phyloP scores from a whole-genome alignment of 2,113 vertebrate genomes.

The Hippocampus guttulatus region DNA sequence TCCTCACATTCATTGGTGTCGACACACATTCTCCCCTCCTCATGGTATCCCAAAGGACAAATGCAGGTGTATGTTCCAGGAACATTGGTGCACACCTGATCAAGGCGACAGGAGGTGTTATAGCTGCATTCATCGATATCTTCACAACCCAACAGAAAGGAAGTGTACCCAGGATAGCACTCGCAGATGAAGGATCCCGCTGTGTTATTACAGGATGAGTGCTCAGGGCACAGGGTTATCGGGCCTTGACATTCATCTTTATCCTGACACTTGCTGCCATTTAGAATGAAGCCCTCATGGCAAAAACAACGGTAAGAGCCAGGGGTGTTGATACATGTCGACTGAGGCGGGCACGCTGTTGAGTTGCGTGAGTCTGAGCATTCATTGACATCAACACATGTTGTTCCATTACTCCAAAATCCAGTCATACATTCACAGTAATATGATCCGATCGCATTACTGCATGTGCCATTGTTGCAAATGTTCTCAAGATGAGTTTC shows the following conservation, averaged over 20 bases:
- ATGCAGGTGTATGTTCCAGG: constrained; percentile 64
- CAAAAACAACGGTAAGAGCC: constrained; percentile 74
- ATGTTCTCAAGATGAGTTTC: constrained; percentile 15
- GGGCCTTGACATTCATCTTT: constrained; percentile 64
- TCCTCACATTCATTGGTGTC: constrained; percentile 72
- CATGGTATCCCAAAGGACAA: constrained; percentile 64
- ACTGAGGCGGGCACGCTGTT: constrained; percentile 60
- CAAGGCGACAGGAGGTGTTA: constrained; percentile 58
- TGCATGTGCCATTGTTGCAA: constrained; percentile 68
- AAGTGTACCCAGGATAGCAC: constrained; percentile 59
- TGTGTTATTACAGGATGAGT: constrained; percentile 70
- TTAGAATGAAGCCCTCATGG: constrained; percentile 60
- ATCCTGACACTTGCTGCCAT: constrained; percentile 64
- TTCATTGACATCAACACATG: constrained; percentile 74
- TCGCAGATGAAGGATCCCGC: constrained; percentile 67
- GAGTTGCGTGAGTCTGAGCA: constrained; percentile 53
- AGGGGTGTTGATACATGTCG: constrained; percentile 63
- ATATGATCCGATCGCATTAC: constrained; percentile 73
- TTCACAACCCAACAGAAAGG: constrained; percentile 41
- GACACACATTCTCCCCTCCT: constrained; percentile 57
- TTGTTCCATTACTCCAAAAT: constrained; percentile 66
- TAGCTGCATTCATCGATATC: constrained; percentile 71
- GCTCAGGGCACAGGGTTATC: constrained; percentile 51
- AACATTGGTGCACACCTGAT: constrained; percentile 73
- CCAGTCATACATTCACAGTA: constrained; percentile 68